Percentiles rank a stretch among this genome's conserved stretches.
Conservation (phyloP, 2,113 vertebrate genomes). For the Atlantisia rogersi region DNA sequence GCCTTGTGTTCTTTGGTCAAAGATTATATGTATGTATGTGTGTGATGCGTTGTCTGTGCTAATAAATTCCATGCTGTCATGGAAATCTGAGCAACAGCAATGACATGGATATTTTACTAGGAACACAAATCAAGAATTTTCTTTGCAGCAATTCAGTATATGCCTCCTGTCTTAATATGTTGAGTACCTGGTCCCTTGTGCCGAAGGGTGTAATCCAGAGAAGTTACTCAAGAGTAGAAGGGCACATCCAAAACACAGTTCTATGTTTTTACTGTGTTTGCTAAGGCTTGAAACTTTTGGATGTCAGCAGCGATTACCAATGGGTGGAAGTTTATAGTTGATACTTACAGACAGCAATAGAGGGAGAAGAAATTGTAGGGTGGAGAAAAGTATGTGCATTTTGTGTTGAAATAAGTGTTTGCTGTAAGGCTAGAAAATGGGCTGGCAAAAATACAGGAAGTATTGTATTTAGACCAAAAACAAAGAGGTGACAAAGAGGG, state of each 20-base stretch:
- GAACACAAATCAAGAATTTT: background rate
- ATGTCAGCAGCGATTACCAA: background rate
- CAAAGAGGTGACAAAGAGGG: background rate
- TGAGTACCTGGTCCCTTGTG: background rate
- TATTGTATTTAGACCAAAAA: background rate
- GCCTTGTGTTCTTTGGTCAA: constrained; percentile 7
- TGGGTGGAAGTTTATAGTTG: background rate
- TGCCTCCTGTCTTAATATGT: background rate
- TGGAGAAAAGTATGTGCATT: background rate
- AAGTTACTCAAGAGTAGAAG: background rate
- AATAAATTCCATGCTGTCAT: background rate
- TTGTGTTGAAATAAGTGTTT: background rate
- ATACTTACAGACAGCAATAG: background rate
- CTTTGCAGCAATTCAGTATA: background rate
- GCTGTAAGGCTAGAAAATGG: background rate
- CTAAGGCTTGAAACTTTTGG: background rate
- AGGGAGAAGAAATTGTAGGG: background rate
- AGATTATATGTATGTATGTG: background rate
- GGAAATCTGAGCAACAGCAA: background rate
- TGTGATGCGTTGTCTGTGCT: background rate
- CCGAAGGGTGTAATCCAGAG: background rate
- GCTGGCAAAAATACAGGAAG: background rate
- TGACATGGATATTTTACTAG: background rate
- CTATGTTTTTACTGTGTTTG: background rate
- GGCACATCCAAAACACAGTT: background rate